A percentile compares a stretch with the other conserved stretches of the same genome.
These are phyloP conservation scores for Nesoenas mayeri DNA, from an alignment of 2,113 vertebrate genomes.

Conservation along the genomic window DNA sequence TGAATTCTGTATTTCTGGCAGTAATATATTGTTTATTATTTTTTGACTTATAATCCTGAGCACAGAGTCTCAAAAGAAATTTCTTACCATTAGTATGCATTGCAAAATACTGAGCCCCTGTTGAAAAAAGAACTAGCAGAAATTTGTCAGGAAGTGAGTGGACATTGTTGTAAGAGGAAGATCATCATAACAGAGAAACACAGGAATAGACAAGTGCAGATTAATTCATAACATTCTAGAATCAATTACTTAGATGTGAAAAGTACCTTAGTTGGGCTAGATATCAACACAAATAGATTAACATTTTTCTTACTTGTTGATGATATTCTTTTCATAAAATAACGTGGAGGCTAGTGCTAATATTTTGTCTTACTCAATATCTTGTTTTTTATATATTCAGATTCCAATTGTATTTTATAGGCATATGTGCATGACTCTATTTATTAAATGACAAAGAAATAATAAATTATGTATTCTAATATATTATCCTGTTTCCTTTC, in stretches of 20 bases:
- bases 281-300: neutral
- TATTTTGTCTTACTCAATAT: neutral
- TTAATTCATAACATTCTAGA: slow-evolving; percentile 26
- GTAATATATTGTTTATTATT: neutral
- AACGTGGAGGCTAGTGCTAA: accelerated
- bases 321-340: neutral
- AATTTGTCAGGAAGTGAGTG: neutral
- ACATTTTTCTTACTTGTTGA: neutral
- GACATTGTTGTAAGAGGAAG: neutral
- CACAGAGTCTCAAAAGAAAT: neutral
- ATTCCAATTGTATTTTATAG: neutral
- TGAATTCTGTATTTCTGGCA: neutral
- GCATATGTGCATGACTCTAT: neutral
- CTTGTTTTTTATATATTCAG: neutral
- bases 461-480: neutral
- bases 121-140: neutral
- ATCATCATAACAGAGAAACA: slow-evolving; percentile 14
- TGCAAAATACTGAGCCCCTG: neutral
- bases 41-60: neutral
- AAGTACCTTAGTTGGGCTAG: neutral
- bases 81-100: neutral
- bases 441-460: neutral
- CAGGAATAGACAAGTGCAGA: slow-evolving; percentile 4
- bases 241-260: slow-evolving; percentile 17
- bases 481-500: neutral